A percentile compares a stretch with the other conserved stretches of the same genome.
Conservation (phyloP, 2,888 invertebrate genomes). For the Ferdinandea cuprea region DNA sequence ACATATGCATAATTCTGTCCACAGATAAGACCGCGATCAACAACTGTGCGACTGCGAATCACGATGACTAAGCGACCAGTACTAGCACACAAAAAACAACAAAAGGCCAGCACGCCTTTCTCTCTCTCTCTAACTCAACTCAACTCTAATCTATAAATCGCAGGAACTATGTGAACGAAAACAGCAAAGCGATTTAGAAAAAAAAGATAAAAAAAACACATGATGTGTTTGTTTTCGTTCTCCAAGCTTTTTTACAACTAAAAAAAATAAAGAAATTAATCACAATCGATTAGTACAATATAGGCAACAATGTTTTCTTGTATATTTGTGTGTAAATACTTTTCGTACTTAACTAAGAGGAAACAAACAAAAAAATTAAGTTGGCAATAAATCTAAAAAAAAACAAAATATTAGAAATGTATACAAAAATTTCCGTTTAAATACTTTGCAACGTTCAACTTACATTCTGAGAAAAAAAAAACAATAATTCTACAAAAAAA, state of each 20-base stretch:
- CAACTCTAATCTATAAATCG: slow-evolving; percentile 13
- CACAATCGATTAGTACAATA: slow-evolving; percentile 54
- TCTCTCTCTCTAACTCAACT: neutral
- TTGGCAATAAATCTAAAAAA: slow-evolving; percentile 51
- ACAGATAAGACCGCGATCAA: neutral
- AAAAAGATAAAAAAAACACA: no score
- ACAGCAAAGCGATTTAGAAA: slow-evolving; percentile 8
- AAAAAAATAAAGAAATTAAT: slow-evolving; percentile 10
- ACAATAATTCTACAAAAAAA: slow-evolving; percentile 49
- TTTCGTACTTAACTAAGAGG: slow-evolving; percentile 67
- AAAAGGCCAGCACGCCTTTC: neutral
- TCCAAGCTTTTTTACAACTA: slow-evolving; percentile 18
- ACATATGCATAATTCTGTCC: neutral
- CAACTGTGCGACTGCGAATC: neutral
- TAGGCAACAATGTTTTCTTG: slow-evolving; percentile 66
- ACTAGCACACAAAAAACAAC: neutral
- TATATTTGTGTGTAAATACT: slow-evolving; percentile 74
- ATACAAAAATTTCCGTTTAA: slow-evolving; percentile 62
- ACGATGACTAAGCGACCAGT: neutral
- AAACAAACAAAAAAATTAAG: slow-evolving; percentile 52
- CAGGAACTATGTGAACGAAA: neutral
- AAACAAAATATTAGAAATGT: slow-evolving; percentile 63
- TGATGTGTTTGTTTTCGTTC: slow-evolving; percentile 1
- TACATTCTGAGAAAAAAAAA: slow-evolving; percentile 37
- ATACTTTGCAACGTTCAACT: slow-evolving; percentile 65